Percentiles rank a stretch among this genome's conserved stretches.
Conservation (phyloP, 2,113 vertebrate species). For the Ivindomyrus marchei region DNA sequence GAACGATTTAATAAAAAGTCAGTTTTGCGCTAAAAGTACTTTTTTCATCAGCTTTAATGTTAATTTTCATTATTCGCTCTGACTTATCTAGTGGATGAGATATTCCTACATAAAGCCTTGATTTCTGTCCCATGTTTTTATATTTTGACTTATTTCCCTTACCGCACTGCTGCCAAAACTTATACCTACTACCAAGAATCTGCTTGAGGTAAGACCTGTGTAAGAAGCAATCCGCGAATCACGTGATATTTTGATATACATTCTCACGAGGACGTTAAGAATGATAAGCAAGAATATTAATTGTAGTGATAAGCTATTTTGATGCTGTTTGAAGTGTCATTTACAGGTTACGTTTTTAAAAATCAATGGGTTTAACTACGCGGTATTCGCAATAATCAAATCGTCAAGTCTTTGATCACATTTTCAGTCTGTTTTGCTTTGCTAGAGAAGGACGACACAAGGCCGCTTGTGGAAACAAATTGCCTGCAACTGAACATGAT, state of each 20-base stretch:
- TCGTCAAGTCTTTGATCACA: background rate
- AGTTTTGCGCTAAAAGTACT: background rate
- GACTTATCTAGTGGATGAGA: background rate
- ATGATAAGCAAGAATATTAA: background rate
- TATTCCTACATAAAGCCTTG: background rate
- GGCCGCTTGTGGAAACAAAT: background rate
- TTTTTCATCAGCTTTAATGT: background rate
- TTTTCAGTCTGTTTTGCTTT: background rate
- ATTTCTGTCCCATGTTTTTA: background rate
- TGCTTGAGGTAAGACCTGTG: background rate
- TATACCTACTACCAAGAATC: background rate
- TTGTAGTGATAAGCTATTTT: background rate
- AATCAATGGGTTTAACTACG: background rate
- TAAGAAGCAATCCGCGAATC: background rate
- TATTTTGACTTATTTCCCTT: background rate
- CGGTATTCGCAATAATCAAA: background rate
- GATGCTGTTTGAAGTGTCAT: background rate
- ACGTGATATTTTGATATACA: background rate
- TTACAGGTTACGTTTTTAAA: background rate
- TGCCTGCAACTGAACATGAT: background rate
- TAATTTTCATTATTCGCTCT: background rate
- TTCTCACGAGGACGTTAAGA: background rate
- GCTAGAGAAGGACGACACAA: background rate
- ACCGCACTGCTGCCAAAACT: background rate
- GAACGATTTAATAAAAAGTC: background rate